phyloP scores from a whole-genome alignment of 2,113 vertebrate genomes.

The Mungos mungo region DNA sequence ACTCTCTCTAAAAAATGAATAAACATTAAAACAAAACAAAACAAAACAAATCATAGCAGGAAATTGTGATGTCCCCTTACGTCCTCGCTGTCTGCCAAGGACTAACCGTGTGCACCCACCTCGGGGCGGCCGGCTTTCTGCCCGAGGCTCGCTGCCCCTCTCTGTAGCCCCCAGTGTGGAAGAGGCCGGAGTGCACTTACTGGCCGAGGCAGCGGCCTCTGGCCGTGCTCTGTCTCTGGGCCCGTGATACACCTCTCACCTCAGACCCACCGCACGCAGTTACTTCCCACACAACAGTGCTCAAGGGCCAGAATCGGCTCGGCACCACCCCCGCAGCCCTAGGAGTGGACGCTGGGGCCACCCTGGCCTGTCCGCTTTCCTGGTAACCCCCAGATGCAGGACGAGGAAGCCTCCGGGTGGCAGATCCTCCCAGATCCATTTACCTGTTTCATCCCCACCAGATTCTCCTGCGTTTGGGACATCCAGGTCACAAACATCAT shows the following conservation, averaged over 20 bases:
- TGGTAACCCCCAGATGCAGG: background rate
- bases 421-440: background rate
- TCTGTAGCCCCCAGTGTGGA: rapidly evolving
- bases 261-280: background rate
- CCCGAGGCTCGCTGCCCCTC: background rate
- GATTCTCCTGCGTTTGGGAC: background rate
- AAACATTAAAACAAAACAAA: too few species aligned
- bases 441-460: background rate
- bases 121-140: background rate
- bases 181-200: background rate
- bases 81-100: background rate
- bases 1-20: too few species aligned
- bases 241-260: background rate
- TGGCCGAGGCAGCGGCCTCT: background rate
- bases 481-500: background rate
- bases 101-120: background rate
- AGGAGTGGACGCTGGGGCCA: background rate
- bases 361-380: background rate
- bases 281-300: background rate
- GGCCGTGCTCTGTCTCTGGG: background rate
- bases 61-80: background rate
- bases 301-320: background rate
- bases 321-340: background rate
- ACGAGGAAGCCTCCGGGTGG: background rate
- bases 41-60: background rate